Evolutionary conservation across 2,113 vertebrate genomes (phyloP), one percentile per base, ranked within the genome.

Genomic region (Rhabdornis inornatus): DNA sequence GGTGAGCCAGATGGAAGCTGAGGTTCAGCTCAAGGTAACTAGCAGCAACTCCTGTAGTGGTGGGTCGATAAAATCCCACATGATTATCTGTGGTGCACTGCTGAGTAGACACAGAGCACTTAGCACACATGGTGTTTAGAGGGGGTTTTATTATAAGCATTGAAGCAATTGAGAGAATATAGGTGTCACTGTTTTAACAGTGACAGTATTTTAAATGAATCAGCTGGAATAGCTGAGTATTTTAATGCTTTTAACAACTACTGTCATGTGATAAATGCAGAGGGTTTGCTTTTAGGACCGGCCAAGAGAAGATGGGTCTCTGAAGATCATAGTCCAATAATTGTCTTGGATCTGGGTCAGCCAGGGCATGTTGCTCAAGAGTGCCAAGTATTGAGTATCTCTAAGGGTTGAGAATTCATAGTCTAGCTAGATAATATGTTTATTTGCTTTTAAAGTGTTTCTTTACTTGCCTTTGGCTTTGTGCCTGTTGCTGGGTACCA

Each of bases 1-100:
- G 16, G 21, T 21, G 47, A 86, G 96, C 85, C 98, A 98, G 97
- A 92, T 97, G 96, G 91, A 64, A 81, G 90, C 95, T 85, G 71
- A 91, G 91, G 75, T 97, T 97, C 92, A 93, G 90, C 75, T 83
- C 80, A 91, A 92, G 96, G 95, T 94, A 94, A 95, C 68, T 55
- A 53, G 77, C 83, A 94, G 72, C 95, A 94, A 52, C 87, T 64
- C 79, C 91, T 96, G 92, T 86, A 87, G 86, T 44, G 81, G 42
- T 52, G 8, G 80, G 40, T 56, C 12, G 25, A 75, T 89, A 64
- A 97, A 98, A 97, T 97, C 93, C 95, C 95, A 52, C 56, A 15
- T 94, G 97, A 89, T 87, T 37, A 44, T 52, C 37, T 49, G 44
- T 60, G 50, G 31, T 49, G 33, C 9, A 22, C 66, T 68, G 83